Evolutionary conservation across 2,113 vertebrate species (phyloP), one percentile per base, ranked within the genome.

Genomic region (Lichenostomus cassidix): DNA sequence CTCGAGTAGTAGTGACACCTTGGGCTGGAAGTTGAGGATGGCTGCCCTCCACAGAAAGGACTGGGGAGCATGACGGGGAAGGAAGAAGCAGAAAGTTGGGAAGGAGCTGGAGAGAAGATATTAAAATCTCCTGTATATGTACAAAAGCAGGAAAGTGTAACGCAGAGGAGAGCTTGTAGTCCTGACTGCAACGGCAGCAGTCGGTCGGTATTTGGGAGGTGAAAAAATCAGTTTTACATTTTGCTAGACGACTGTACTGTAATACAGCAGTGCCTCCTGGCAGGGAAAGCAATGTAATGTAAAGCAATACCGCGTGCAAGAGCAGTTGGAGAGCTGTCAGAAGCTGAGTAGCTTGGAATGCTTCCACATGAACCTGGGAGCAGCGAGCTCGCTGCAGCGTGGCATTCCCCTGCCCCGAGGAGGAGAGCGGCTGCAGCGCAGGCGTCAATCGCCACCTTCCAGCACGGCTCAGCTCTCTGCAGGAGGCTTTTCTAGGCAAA

Each of bases 221-320:
- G 95, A 70, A 92, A 83, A 90, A 92, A 83, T 74, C 85, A 83
- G 91, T 70, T 95, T 90, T 89, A 81, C 56, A 2, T 93, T 90
- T 95, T 92, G 94, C 52, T 90, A 94, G 86, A 67, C 0, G 52
- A 64, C 35, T 75, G 80, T 96, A 96, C 89, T 92, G 91, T 95
- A 97, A 97, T 96, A 93, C 94, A 95, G 95, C 94, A 97, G 91
- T 97, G 94, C 94, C 95, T 97, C 95, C 95, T 97, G 96, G 96
- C 95, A 97, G 95, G 92, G 95, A 94, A 55, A 92, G 86, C 89
- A 96, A 95, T 90, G 95, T 91, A 95, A 95, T 89, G 87, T 94
- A 95, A 94, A 96, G 95, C 89, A 96, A 69, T 92, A 77, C 76
- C 39, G 80, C 5, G 22, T 86, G 83, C 89, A 93, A 93, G 94